A percentile compares a stretch with the other conserved stretches of the same genome.
Conservation (phyloP, 2,888 invertebrate genomes). For the Cataglyphis albicans region DNA sequence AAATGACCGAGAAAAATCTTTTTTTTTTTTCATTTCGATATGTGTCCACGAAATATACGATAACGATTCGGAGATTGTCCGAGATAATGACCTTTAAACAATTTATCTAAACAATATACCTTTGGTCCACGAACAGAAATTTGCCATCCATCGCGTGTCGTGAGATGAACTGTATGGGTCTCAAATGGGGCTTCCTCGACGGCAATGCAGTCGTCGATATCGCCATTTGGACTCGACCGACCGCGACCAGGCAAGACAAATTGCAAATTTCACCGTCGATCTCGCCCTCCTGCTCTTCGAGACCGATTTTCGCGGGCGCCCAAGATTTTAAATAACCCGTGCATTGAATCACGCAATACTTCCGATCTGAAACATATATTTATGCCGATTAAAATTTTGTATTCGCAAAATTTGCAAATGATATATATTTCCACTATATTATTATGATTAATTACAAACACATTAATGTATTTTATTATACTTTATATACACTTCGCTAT, state of each 20-base stretch:
- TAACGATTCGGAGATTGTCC: not conserved
- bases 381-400: not conserved
- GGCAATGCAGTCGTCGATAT: conserved; percentile 75
- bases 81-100: not conserved
- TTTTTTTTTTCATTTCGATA: not conserved
- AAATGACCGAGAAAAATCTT: conserved; percentile 61
- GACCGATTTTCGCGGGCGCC: conserved; percentile 92
- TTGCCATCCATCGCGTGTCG: conserved; percentile 96
- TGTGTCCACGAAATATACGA: not conserved
- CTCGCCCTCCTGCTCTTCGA: conserved; percentile 90
- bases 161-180: conserved; percentile 92
- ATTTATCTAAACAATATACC: conserved; percentile 85
- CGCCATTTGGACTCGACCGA: conserved; percentile 91
- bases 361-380: conserved; percentile 88
- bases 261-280: conserved; percentile 89
- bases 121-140: conserved; percentile 96
- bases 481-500: not conserved
- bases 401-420: not conserved
- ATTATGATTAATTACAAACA: not conserved
- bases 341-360: conserved; percentile 96
- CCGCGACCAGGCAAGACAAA: conserved; percentile 95
- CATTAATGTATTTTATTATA: not conserved
- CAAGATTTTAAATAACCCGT: conserved; percentile 97
- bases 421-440: not conserved
- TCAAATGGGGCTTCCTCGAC: conserved; percentile 86